Evolutionary conservation across 64 coral and sea anemone species (phyloP), one percentile per base, ranked within the genome.

Genomic region (Catalaphyllia jardinei): DNA sequence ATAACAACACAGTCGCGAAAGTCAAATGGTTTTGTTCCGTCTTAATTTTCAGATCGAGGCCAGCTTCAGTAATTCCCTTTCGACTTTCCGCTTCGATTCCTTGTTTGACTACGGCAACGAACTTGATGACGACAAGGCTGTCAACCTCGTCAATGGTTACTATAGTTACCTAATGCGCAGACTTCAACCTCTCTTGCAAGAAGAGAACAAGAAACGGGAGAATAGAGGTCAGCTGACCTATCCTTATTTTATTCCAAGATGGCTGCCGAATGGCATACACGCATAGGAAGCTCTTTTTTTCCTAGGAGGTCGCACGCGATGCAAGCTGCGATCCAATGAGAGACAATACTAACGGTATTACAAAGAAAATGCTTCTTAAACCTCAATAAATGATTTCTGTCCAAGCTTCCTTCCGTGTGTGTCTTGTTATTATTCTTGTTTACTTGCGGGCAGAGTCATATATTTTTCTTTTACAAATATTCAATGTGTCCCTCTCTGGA

Each of bases 171-270:
- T 94, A 11, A 67, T 67, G 38, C 50, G 29, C 5, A 15, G 19
- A 18, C 30, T 86, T 51, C 87, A 94, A 55, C 92, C 92, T 31
- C 42, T 35, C 0, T 10, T 94, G 39, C 62, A 75, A 52, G 27
- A 35, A 20, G 71, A 15, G 51, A 94, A 90, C 39, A 25, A 24
- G 29, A 24, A 33, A 4, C 86, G 93, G n/a, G n/a, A 91, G n/a
- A 31, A 72, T 10, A n/a, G 80, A 0, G 93, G 83, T 62, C 61
- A 94, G 16, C 76, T 94, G n/a, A 67, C 93, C 14, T 94, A 94
- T 71, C 93, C 93, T 4, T 94, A 94, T 54, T 20, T 94, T 22
- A 79, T 87, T 63, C 93, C 93, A 87, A 80, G 82, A 86, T 94
- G 93, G 93, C 14, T 94, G 13, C 63, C 88, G 18, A 94, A 94